Conservation (phyloP, 2,113 vertebrate species). For the Paradisaea rubra region DNA sequence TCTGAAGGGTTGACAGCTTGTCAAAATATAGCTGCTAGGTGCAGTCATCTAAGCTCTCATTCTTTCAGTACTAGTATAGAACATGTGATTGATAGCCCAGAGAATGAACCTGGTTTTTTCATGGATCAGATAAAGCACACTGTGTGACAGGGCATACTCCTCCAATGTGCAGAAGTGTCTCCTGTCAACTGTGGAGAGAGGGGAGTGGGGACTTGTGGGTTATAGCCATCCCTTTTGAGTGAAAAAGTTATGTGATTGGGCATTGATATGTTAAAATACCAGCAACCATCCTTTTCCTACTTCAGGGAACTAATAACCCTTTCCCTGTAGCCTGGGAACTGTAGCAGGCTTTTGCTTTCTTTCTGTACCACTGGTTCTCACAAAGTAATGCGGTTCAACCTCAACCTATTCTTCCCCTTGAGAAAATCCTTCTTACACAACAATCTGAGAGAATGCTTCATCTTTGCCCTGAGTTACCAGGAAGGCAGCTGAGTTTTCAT, state of each 20-base stretch:
- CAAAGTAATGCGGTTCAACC: background rate
- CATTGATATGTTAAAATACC: background rate
- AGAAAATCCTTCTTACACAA: background rate
- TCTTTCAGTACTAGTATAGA: background rate
- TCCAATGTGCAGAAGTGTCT: background rate
- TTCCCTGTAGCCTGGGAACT: background rate
- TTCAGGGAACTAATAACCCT: background rate
- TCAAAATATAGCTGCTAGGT: constrained; percentile 7
- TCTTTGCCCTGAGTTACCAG: background rate
- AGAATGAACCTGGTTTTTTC: background rate
- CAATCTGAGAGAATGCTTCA: background rate
- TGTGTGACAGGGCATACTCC: background rate
- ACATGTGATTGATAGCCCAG: background rate
- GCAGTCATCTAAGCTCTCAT: background rate
- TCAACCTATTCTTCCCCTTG: background rate
- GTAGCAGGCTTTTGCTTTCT: background rate
- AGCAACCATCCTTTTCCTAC: background rate
- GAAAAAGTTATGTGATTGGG: background rate
- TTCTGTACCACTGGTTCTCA: background rate
- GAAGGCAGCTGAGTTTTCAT: background rate
- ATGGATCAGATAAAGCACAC: background rate
- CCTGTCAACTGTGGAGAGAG: background rate
- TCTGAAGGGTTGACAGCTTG: constrained; percentile 12
- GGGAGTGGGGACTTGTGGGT: background rate
- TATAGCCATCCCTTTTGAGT: background rate